Evolutionary conservation across 2,797 vertebrate genomes (phyloP), one percentile per base, ranked within the genome.

Genomic region (Thalassophryne amazonica): DNA sequence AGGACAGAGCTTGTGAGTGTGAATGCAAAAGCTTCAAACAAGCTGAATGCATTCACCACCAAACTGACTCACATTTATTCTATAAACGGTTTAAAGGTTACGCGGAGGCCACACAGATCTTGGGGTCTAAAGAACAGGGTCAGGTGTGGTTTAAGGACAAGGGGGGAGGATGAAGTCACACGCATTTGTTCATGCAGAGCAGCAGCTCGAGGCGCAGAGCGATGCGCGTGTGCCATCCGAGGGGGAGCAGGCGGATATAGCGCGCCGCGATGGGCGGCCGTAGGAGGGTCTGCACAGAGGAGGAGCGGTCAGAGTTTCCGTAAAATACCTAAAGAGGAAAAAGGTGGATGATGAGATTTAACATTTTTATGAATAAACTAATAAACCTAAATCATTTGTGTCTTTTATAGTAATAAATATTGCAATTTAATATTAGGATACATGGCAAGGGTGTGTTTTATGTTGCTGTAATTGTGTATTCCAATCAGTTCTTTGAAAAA

Each of bases 191-290:
- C 90, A 94, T 91, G 74, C 96, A 98, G 69, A 96, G 92, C 21
- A 99, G 91, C 57, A 98, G 88, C 88, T 99, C 97, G 91, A 98
- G 83, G 53, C 97, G 92, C 61, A 99, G 85, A 59, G 97, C 97
- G 3, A 99, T 98, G 77, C 97, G 97, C n/a, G 96, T 94, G 32
- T 99, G 96, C 97, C 97, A 99, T 25, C 97, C 96, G 25, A 98
- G 90, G 0, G 97, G 97, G 50, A 98, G 90, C 66, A 99, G 84
- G 48, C 94, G 93, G 73, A 99, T 87, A 87, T 91, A 99, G 21
- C 93, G 95, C 0, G 96, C 91, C 48, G 97, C 87, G 0, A 99
- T 94, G 57, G 97, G 97, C 0, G 97, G 97, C 22, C 97, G 90
- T 60, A 99, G 82, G 38, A 99, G 92, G 85, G 96, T 99, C 91